phyloP scores from a whole-genome alignment of 64 coral and sea anemone species.

The Montipora efflorescens region DNA sequence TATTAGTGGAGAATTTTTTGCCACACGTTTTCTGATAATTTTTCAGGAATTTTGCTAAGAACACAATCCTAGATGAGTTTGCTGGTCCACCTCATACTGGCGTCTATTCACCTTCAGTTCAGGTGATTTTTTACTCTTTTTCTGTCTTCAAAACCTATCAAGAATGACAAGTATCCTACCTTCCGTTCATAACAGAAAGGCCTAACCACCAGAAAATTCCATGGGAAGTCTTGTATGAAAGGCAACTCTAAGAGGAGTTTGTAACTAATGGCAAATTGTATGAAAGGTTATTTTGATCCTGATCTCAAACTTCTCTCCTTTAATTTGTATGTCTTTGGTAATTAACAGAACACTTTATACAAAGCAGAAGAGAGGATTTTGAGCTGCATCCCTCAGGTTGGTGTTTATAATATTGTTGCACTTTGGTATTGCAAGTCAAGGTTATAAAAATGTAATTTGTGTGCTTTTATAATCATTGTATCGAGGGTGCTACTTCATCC shows the following conservation, averaged over 20 bases:
- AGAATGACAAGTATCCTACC: not conserved
- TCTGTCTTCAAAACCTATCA: not conserved
- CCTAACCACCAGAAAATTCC: not conserved
- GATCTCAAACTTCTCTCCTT: not conserved
- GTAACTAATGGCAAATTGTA: not conserved
- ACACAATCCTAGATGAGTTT: slow-evolving; percentile 76
- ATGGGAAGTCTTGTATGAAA: not conserved
- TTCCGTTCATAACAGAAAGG: not conserved
- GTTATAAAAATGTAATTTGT: no score
- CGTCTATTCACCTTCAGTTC: slow-evolving; percentile 80
- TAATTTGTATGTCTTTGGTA: not conserved
- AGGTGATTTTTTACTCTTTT: slow-evolving; percentile 26
- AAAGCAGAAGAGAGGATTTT: slow-evolving; percentile 57
- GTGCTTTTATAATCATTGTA: no score
- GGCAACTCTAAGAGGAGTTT: not conserved
- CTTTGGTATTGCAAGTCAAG: not conserved
- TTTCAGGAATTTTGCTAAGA: slow-evolving; percentile 66
- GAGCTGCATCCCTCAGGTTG: slow-evolving; percentile 68
- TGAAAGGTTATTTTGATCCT: not conserved
- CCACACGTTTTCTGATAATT: not conserved
- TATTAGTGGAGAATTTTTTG: no score
- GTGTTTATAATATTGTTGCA: not conserved
- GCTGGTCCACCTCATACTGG: slow-evolving; percentile 84
- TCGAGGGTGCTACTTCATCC: no score
- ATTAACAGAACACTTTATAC: slow-evolving; percentile 74